These are phyloP conservation scores for Scaptomyza pallida DNA, from an alignment of 1,140 invertebrate species.

Conservation along the genomic window DNA sequence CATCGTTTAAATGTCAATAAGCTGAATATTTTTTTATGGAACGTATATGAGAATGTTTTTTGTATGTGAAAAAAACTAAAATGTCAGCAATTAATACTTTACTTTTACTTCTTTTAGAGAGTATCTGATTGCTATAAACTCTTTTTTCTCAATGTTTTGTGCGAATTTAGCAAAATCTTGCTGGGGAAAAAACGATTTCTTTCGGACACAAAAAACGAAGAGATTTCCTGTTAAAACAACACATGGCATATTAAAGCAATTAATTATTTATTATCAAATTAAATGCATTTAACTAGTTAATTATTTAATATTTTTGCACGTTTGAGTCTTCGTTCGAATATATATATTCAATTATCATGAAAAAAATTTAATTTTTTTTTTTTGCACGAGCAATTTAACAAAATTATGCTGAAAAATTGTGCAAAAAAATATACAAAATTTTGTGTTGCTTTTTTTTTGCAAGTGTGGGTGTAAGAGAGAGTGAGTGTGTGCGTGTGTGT, in stretches of 20 bases:
- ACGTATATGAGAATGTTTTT: no score
- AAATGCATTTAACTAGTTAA: constrained; percentile 34
- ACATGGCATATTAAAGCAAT: constrained; percentile 29
- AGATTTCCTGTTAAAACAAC: constrained; percentile 38
- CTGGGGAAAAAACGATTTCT: no score
- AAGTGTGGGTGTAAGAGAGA: background rate
- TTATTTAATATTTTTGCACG: constrained; percentile 34
- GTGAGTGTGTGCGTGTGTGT: constrained; percentile 1
- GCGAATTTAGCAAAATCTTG: background rate
- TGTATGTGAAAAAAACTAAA: no score
- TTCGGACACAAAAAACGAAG: no score
- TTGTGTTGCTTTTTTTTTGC: background rate
- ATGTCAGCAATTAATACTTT: background rate
- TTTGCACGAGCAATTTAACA: constrained; percentile 47
- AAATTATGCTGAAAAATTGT: constrained; percentile 25
- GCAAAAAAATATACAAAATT: background rate
- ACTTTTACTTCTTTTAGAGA: background rate
- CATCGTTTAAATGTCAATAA: background rate
- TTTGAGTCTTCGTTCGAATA: constrained; percentile 13
- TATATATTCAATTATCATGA: constrained; percentile 27
- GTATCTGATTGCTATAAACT: background rate
- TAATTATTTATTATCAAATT: constrained; percentile 39
- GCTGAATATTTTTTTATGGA: no score
- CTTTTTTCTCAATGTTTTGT: background rate
- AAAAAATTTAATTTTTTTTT: constrained; percentile 35